Evolutionary conservation across 2,113 vertebrate genomes (phyloP).

Genomic region (Mobula birostris): DNA sequence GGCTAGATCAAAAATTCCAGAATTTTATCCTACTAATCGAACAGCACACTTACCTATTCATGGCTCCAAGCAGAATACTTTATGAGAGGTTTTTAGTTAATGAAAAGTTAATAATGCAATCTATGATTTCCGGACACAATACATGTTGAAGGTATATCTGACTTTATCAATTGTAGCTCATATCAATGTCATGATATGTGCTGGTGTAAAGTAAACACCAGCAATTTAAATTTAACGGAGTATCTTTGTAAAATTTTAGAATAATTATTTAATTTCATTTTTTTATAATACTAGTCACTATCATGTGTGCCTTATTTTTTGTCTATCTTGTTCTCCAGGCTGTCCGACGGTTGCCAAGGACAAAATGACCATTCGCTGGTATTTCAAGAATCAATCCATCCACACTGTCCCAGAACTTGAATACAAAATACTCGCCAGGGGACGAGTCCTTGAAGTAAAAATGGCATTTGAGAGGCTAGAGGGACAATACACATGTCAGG

Average conservation of each 20-base stretch:
- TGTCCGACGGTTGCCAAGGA: conserved; percentile 57
- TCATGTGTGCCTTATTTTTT: neutral
- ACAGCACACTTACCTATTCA: neutral
- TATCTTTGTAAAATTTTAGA: neutral
- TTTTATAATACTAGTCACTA: neutral
- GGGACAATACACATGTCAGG: conserved; percentile 59
- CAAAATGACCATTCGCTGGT: conserved; percentile 59
- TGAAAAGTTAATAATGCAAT: neutral
- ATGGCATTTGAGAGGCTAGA: conserved; percentile 53
- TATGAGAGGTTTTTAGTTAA: neutral
- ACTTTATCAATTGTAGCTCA: neutral
- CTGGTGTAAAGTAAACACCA: neutral
- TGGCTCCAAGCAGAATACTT: neutral
- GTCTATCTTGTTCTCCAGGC: conserved; percentile 44
- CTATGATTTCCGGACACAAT: neutral
- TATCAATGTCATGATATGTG: neutral
- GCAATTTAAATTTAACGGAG: neutral
- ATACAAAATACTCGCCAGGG: conserved; percentile 55
- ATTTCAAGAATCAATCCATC: conserved; percentile 55
- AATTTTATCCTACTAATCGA: neutral
- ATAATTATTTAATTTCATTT: neutral
- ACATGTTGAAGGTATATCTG: neutral
- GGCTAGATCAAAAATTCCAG: neutral
- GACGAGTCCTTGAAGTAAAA: conserved; percentile 68
- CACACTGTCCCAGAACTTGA: conserved; percentile 48